A percentile compares a stretch with the other conserved stretches of the same genome.
Evolutionary conservation across 64 coral and sea anemone genomes (phyloP).

Genomic region (Montipora capricornis): DNA sequence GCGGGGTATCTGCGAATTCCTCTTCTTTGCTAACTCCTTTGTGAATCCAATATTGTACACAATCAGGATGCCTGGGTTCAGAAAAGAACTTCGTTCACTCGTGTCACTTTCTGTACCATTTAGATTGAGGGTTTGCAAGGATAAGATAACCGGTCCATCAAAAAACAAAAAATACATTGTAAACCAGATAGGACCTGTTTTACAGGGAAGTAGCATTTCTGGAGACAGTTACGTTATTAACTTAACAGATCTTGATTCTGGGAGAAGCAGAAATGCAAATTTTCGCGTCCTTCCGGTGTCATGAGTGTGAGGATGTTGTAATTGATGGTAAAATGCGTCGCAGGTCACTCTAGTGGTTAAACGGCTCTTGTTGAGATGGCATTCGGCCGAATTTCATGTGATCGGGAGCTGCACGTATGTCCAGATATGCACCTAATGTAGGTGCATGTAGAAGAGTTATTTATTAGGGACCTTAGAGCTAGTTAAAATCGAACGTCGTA

Average conservation of each 20-base stretch:
- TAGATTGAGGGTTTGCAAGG: background rate
- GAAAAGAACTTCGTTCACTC: constrained; percentile 14
- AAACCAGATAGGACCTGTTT: background rate
- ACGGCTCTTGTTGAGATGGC: too few species aligned
- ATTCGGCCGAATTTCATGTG: too few species aligned
- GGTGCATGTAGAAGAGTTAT: too few species aligned
- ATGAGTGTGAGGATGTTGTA: too few species aligned
- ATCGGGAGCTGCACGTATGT: too few species aligned
- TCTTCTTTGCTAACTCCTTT: constrained; percentile 43
- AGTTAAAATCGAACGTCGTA: too few species aligned
- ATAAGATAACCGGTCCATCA: background rate
- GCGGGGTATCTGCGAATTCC: background rate
- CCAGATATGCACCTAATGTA: too few species aligned
- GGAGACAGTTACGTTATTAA: background rate
- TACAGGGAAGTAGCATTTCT: background rate
- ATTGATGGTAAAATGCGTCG: too few species aligned
- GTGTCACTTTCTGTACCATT: too few species aligned
- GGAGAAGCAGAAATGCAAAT: background rate
- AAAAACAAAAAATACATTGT: background rate
- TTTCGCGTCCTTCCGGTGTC: background rate
- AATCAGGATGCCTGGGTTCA: constrained; percentile 18
- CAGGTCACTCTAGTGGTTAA: too few species aligned
- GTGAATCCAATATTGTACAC: constrained; percentile 42
- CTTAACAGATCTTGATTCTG: background rate
- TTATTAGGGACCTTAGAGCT: too few species aligned